Percentiles rank a stretch among this genome's conserved stretches.
Evolutionary conservation across 1,140 invertebrate species (phyloP).

Genomic region (Zophobas atratus): DNA sequence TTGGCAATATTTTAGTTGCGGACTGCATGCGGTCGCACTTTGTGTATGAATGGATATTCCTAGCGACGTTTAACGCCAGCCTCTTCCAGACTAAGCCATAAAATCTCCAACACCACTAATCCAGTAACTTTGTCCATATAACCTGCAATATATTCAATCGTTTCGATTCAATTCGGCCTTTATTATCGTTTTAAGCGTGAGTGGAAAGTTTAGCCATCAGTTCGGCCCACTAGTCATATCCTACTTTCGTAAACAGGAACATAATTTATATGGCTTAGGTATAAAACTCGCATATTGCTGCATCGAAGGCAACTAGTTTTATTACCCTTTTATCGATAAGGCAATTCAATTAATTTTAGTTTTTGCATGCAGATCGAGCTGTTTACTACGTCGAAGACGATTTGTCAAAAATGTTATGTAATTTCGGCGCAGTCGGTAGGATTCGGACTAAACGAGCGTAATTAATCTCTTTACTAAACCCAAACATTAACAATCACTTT

Average conservation of each 20-base stretch:
- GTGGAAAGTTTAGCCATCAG: slow-evolving; percentile 22
- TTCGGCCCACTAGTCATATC: slow-evolving; percentile 10
- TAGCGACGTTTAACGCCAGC: slow-evolving; percentile 62
- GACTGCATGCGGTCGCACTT: slow-evolving; percentile 58
- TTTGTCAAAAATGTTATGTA: too few species aligned
- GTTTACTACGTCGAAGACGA: not conserved
- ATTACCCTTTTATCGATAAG: slow-evolving; percentile 11
- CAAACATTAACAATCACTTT: not conserved
- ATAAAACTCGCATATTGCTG: slow-evolving; percentile 28
- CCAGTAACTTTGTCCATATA: slow-evolving; percentile 53
- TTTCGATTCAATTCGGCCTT: slow-evolving; percentile 39
- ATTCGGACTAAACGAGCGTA: too few species aligned
- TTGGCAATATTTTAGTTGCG: slow-evolving; percentile 60
- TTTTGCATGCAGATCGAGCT: slow-evolving; percentile 13
- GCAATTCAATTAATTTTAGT: slow-evolving; percentile 15
- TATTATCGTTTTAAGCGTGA: slow-evolving; percentile 33
- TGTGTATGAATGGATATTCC: slow-evolving; percentile 63
- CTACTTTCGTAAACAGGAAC: slow-evolving; percentile 43
- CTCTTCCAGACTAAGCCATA: slow-evolving; percentile 61
- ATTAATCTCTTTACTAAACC: too few species aligned
- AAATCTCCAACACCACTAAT: slow-evolving; percentile 56
- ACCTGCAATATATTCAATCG: slow-evolving; percentile 37
- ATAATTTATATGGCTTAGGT: slow-evolving; percentile 33
- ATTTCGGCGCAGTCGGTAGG: too few species aligned
- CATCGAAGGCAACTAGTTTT: slow-evolving; percentile 11